Evolutionary conservation across 2,113 vertebrate species (phyloP).

Genomic region (Apteryx mantelli): DNA sequence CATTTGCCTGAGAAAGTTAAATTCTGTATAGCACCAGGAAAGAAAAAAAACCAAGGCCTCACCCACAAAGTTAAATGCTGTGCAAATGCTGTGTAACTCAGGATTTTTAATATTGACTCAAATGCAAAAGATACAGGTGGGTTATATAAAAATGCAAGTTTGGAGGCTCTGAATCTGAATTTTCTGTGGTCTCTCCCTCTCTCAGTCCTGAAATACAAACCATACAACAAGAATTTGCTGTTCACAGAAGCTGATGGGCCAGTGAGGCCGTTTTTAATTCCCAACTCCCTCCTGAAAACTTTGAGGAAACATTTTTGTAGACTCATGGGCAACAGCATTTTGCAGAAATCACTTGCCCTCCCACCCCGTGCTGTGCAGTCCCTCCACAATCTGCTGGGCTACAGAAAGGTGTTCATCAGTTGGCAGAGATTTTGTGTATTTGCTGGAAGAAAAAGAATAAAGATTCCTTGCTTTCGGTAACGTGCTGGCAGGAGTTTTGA

Average conservation of each 20-base stretch:
- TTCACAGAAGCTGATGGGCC: background rate
- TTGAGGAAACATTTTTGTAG: background rate
- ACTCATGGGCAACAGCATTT: background rate
- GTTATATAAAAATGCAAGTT: background rate
- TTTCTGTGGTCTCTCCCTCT: background rate
- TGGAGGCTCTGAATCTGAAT: background rate
- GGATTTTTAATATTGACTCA: background rate
- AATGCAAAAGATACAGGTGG: background rate
- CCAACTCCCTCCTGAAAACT: background rate
- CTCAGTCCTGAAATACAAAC: background rate
- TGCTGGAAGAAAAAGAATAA: background rate
- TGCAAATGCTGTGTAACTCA: background rate
- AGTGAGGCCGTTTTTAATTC: background rate
- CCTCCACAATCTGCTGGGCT: background rate
- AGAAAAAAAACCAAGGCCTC: background rate
- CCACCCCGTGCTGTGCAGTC: accelerated
- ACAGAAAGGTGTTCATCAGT: background rate
- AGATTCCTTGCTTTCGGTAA: background rate
- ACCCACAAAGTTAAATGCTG: background rate
- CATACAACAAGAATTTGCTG: background rate
- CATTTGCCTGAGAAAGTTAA: background rate
- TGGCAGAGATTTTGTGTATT: background rate
- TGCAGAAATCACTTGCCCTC: background rate
- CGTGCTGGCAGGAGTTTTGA: background rate
- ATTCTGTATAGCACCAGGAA: background rate